Conservation (phyloP, 2,797 vertebrate species). For the Alosa sapidissima region DNA sequence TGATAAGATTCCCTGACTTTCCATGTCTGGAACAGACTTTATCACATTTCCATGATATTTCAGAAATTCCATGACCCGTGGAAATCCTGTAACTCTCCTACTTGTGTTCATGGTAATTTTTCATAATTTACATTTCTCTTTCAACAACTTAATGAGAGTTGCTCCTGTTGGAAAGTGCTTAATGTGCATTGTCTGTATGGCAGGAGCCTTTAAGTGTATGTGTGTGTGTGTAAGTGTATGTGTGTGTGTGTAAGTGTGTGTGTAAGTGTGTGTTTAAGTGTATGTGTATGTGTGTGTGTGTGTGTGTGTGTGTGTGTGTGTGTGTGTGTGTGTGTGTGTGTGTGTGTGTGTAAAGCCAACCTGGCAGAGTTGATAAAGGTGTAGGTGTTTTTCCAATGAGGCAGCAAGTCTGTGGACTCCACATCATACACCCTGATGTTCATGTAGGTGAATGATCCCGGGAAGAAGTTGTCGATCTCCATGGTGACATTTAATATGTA, state of each 20-base stretch:
- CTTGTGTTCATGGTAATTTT: no score
- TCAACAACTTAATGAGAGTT: background rate
- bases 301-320: background rate
- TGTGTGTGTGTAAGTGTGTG: background rate
- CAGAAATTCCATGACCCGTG: no score
- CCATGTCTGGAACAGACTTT: no score
- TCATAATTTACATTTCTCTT: no score
- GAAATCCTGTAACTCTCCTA: no score
- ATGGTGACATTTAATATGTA: constrained; percentile 93
- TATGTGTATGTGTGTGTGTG: background rate
- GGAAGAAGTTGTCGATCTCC: constrained; percentile 98
- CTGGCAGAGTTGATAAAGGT: constrained; percentile 84
- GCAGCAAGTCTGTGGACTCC: constrained; percentile 84
- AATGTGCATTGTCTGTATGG: background rate
- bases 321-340: background rate
- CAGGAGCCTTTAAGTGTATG: background rate
- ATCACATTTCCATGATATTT: no score
- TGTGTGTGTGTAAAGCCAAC: constrained; percentile 62
- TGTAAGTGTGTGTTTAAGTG: background rate
- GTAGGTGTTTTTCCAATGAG: constrained; percentile 90
- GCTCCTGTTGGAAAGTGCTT: background rate
- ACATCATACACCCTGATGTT: constrained; percentile 92
- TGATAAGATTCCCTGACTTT: no score
- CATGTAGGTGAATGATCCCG: constrained; percentile 88
- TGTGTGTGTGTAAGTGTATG: background rate